Percentiles rank a stretch among this genome's conserved stretches.
Evolutionary conservation across 2,113 vertebrate species (phyloP).

Genomic region (Salminus brasiliensis): DNA sequence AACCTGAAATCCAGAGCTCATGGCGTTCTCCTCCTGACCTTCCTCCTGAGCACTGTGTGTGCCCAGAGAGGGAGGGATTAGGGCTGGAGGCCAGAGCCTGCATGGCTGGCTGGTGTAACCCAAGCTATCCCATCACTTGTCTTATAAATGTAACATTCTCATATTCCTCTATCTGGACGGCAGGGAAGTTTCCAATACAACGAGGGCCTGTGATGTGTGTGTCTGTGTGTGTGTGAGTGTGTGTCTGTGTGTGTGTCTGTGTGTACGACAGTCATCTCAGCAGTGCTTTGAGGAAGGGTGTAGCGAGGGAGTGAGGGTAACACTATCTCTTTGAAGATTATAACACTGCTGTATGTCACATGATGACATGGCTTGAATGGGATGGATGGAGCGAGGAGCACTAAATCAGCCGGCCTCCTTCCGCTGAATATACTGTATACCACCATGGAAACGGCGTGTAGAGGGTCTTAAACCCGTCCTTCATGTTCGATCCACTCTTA

Average conservation of each 20-base stretch:
- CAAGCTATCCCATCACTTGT: conserved; percentile 73
- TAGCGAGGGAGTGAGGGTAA: conserved; percentile 16
- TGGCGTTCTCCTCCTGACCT: conserved; percentile 61
- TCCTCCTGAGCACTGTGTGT: conserved; percentile 47
- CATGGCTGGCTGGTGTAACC: conserved; percentile 72
- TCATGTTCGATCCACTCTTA: too few species aligned
- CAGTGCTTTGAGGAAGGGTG: not conserved
- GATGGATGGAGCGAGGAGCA: not conserved
- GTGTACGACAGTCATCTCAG: not conserved
- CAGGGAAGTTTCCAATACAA: conserved; percentile 65
- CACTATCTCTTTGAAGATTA: conserved; percentile 37
- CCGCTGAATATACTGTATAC: too few species aligned
- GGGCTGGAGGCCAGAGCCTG: conserved; percentile 63
- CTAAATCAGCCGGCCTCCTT: not conserved
- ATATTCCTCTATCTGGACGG: conserved; percentile 68
- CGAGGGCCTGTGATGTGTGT: not conserved
- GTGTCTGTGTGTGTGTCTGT: conserved; percentile 8
- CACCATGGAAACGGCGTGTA: too few species aligned
- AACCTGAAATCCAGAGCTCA: not conserved
- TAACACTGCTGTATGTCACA: conserved; percentile 22
- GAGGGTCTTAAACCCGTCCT: too few species aligned
- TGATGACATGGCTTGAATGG: not conserved
- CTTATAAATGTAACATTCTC: conserved; percentile 80
- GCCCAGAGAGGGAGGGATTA: conserved; percentile 17
- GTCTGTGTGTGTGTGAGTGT: conserved; percentile 7